Base-by-base conservation (phyloP, 2,888 invertebrate species). In the Piscicola geometra region DNA sequence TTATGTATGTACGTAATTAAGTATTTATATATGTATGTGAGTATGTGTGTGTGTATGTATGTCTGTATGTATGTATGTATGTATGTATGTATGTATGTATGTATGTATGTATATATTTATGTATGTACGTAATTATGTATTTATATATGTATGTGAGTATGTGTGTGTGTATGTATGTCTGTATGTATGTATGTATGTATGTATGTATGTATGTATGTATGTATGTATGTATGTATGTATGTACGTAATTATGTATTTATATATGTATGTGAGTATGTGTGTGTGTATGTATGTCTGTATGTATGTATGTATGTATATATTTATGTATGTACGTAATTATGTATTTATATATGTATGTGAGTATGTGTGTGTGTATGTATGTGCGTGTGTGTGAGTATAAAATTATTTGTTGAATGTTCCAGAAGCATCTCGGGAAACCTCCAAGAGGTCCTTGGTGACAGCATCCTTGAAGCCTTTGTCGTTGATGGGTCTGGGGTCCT, bases 391-490 rank as follows among this genome's bases (percentile, higher is more conserved):
- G 28, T 25, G 67, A 28, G 30, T 32, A 35, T 35, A 67, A n/a
- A 9, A 30, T 12, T 12, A 12, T 15, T 18, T 69, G 15, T 12
- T 28, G 9, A 69, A 32, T 32, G 15, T 66, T 30, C 9, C 9
- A 15, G 25, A 28, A 15, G 9, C 9, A 15, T n/a, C 15, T 9
- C 25, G 9, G 9, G 25, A 66, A 28, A 68, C 68, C 33, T 68
- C 68, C 5, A 33, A 15, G 32, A 33, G 18, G 2, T 32, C 68
- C 28, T 71, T 50, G 36, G 1, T 50, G 71, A 47, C 21, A 2
- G 18, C 25, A 25, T 71, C 71, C 47, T n/a, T 50, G 71, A 12
- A 67, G 15, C 30, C 3, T 30, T 32, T 67, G 67, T 67, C 67
- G n/a, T 2, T 67, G 67, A 67, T 35, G 9, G 67, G 67, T 3